Percentiles rank a stretch among this genome's conserved stretches.
Evolutionary conservation across 2,888 invertebrate species (phyloP).

Genomic region (Cataglyphis altisquamis): DNA sequence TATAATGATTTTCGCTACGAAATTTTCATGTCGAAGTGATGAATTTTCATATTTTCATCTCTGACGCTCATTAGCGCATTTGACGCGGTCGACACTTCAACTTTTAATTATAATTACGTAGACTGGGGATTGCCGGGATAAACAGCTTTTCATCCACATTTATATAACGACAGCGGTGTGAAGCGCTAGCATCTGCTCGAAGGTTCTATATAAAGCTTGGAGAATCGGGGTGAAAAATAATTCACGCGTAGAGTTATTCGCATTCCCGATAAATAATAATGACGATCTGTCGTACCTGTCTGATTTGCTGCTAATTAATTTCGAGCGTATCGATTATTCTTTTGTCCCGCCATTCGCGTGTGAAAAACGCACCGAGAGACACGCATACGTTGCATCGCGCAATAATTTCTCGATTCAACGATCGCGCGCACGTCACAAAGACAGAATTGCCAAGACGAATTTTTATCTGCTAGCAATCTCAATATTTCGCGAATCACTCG

Average conservation of each 20-base stretch:
- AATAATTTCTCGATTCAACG: constrained; percentile 14
- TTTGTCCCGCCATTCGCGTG: constrained; percentile 44
- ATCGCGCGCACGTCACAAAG: background rate
- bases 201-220: constrained; percentile 51
- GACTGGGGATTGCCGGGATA: constrained; percentile 21
- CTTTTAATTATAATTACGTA: constrained; percentile 50
- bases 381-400: background rate
- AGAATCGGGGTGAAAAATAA: constrained; percentile 56
- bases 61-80: constrained; percentile 41
- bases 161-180: constrained; percentile 49
- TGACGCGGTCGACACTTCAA: constrained; percentile 43
- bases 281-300: constrained; percentile 28
- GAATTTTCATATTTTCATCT: constrained; percentile 32
- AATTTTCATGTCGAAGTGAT: constrained; percentile 1
- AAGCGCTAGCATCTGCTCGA: background rate
- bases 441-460: background rate
- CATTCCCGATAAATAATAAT: constrained; percentile 66
- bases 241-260: constrained; percentile 61
- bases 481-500: background rate
- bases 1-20: background rate
- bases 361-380: background rate
- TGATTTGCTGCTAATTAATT: constrained; percentile 65
- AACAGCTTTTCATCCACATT: constrained; percentile 51
- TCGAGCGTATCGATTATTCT: constrained; percentile 67
- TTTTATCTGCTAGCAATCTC: background rate